Evolutionary conservation across 2,113 vertebrate genomes (phyloP).

Genomic region (Microcebus murinus): DNA sequence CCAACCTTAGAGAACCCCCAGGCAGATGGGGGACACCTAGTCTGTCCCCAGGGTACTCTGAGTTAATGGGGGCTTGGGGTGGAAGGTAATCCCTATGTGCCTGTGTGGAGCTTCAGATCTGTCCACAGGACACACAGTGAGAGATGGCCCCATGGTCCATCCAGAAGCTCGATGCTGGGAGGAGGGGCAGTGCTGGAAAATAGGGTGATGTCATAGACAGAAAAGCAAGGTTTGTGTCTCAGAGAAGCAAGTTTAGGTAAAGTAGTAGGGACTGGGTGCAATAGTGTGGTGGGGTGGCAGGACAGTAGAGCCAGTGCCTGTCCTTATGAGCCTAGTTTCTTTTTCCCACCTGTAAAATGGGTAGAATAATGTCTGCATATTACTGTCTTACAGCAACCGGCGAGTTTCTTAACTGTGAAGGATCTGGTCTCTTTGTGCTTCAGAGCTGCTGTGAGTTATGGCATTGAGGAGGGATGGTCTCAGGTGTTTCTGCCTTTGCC

Average conservation of each 20-base stretch:
- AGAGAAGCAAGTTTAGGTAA: not conserved
- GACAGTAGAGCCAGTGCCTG: not conserved
- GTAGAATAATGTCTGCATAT: not conserved
- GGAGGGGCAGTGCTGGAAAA: not conserved
- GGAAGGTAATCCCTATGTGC: not conserved
- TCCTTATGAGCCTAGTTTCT: not conserved
- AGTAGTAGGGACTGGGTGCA: not conserved
- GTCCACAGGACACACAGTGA: not conserved
- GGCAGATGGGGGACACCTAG: not conserved
- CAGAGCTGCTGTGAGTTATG: slow-evolving; percentile 97
- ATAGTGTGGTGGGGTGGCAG: not conserved
- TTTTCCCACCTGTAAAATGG: not conserved
- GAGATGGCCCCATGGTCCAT: not conserved
- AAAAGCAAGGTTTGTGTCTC: not conserved
- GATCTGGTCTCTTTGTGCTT: slow-evolving; percentile 96
- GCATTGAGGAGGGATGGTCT: not conserved
- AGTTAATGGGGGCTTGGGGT: not conserved
- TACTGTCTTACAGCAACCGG: slow-evolving; percentile 91
- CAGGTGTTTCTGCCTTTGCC: not conserved
- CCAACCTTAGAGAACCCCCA: not conserved
- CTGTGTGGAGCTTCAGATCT: not conserved
- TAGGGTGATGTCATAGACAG: not conserved
- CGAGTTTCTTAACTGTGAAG: slow-evolving; percentile 99
- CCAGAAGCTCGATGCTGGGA: not conserved
- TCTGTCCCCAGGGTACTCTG: not conserved